Percentiles rank a stretch among this genome's conserved stretches.
Conservation (phyloP, 1,140 invertebrate genomes). For the Bombus superbus region DNA sequence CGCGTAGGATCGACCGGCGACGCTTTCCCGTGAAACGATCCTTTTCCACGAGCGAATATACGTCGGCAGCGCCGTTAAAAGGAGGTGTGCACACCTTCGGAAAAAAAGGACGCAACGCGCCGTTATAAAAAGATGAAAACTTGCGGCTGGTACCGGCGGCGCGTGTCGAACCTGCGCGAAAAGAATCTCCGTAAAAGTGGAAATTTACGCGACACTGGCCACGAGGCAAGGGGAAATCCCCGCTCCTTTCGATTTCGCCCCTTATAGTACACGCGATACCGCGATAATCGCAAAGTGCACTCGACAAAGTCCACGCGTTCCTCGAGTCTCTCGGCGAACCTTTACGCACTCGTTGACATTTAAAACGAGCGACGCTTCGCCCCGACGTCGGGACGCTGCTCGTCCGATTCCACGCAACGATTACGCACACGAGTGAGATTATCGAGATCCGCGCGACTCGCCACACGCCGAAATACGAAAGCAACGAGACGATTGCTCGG, state of each 20-base stretch:
- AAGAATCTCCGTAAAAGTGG: constrained; percentile 25
- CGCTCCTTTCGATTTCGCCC: not conserved
- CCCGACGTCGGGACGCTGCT: not conserved
- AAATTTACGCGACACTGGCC: constrained; percentile 31
- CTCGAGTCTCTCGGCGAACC: not conserved
- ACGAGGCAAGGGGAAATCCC: not conserved
- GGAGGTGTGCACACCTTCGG: not conserved
- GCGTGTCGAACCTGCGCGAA: not conserved
- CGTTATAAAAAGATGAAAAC: constrained; percentile 26
- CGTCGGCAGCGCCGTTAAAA: too few species aligned
- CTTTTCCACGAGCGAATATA: too few species aligned
- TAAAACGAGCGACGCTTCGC: not conserved
- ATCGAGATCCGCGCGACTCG: not conserved
- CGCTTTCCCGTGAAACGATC: too few species aligned
- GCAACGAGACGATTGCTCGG: not conserved
- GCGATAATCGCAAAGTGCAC: constrained; percentile 1
- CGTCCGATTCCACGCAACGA: not conserved
- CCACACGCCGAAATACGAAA: not conserved
- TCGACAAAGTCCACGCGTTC: not conserved
- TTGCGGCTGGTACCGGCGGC: not conserved
- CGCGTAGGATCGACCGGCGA: too few species aligned
- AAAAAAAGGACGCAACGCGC: too few species aligned
- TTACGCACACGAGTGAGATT: not conserved
- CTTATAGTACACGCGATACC: not conserved
- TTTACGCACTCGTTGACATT: not conserved